Evolutionary conservation across 2,888 invertebrate species (phyloP).

Genomic region (Watsonalla cultraria): DNA sequence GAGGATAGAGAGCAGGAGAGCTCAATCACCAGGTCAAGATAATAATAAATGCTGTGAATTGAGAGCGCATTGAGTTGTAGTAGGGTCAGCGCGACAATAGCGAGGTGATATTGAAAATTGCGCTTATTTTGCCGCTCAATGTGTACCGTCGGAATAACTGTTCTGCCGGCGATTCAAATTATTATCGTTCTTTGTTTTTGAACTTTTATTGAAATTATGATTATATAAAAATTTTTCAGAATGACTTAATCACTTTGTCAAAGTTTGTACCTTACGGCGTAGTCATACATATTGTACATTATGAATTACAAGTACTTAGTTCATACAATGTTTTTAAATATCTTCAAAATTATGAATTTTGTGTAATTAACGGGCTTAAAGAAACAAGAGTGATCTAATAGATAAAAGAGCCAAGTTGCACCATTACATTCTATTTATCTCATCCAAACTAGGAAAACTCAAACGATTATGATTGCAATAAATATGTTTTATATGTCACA

Average conservation of each 20-base stretch:
- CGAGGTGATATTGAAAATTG: constrained; percentile 58
- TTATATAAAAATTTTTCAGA: no score
- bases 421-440: constrained; percentile 63
- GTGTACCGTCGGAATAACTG: constrained; percentile 40
- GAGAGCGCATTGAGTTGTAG: constrained; percentile 75
- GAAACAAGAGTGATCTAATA: constrained; percentile 31
- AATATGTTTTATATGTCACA: constrained; percentile 78
- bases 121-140: constrained; percentile 32
- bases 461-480: constrained; percentile 75
- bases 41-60: constrained; percentile 77
- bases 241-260: no score
- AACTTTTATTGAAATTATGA: no score
- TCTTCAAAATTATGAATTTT: constrained; percentile 4
- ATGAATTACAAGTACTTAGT: no score
- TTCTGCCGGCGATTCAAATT: neutral
- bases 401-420: constrained; percentile 38
- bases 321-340: neutral
- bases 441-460: constrained; percentile 64
- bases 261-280: neutral
- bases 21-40: constrained; percentile 77
- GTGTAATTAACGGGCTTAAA: constrained; percentile 19
- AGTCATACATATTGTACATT: neutral
- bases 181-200: neutral
- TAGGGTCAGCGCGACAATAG: constrained; percentile 72
- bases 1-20: constrained; percentile 68